These are phyloP conservation scores for Netelia inedita DNA, from an alignment of 2,888 invertebrate genomes.

Conservation along the genomic window DNA sequence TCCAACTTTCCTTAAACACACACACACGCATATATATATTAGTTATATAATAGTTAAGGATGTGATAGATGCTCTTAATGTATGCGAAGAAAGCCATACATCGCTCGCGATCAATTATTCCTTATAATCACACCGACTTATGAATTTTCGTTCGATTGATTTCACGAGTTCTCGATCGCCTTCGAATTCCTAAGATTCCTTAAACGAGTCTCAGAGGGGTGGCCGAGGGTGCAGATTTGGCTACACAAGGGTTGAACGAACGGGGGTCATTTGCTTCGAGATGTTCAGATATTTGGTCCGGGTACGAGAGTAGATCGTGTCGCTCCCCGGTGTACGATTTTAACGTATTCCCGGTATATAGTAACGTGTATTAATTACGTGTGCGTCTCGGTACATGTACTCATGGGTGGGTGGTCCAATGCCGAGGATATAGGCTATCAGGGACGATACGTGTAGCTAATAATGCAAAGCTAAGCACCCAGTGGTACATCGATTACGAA, in stretches of 20 bases:
- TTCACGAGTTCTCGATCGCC: too few relatives aligned
- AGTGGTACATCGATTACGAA: constrained; percentile 48
- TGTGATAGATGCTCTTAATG: background rate
- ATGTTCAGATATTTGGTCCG: too few relatives aligned
- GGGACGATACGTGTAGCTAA: constrained; percentile 33
- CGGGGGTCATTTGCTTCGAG: too few relatives aligned
- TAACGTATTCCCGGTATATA: background rate
- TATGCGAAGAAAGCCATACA: background rate
- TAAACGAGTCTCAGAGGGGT: too few relatives aligned
- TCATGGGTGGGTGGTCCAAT: background rate
- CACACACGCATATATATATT: background rate
- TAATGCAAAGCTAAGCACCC: constrained; percentile 13
- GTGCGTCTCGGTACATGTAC: too few relatives aligned
- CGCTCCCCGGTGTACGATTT: background rate
- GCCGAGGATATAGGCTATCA: constrained; percentile 24
- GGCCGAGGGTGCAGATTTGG: too few relatives aligned
- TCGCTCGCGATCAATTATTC: background rate
- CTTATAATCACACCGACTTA: background rate
- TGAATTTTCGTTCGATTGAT: background rate
- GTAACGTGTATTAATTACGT: background rate
- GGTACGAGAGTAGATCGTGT: too few relatives aligned
- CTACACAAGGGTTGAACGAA: too few relatives aligned
- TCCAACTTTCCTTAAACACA: background rate
- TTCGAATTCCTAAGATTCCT: too few relatives aligned
- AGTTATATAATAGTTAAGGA: background rate